These are phyloP conservation scores for Marcusenius ussheri DNA, from an alignment of 2,113 vertebrate genomes.

Conservation along the genomic window DNA sequence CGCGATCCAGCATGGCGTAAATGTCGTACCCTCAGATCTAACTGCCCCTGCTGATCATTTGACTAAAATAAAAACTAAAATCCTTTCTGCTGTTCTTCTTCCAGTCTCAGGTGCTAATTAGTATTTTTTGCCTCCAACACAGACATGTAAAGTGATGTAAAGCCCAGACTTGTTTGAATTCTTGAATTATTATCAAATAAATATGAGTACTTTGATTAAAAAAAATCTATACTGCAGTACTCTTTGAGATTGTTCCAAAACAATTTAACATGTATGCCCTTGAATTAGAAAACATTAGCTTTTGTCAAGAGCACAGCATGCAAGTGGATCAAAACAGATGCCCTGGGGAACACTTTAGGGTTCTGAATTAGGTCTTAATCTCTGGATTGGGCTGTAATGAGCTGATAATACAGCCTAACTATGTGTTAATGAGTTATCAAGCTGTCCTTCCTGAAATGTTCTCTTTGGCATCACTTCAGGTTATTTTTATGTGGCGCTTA, in stretches of 20 bases:
- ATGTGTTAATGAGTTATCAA: background rate
- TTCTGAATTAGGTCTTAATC: background rate
- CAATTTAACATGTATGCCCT: background rate
- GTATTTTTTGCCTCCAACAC: background rate
- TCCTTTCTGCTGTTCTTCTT: background rate
- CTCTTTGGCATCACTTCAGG: background rate
- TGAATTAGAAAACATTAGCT: background rate
- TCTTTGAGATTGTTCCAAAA: background rate
- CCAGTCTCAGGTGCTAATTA: background rate
- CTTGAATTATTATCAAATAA: background rate
- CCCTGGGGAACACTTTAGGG: background rate
- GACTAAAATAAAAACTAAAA: background rate
- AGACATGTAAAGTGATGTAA: background rate
- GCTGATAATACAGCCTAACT: background rate
- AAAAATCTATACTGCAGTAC: background rate
- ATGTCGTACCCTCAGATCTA: background rate
- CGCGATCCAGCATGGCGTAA: background rate
- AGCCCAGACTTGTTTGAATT: background rate
- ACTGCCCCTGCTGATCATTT: background rate
- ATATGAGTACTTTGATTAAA: background rate
- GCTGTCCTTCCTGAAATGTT: background rate
- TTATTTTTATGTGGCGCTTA: background rate
- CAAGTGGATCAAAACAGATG: background rate
- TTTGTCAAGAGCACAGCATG: background rate
- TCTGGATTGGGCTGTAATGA: background rate